phyloP scores from a whole-genome alignment of 2,797 vertebrate species.

The Sebastes jordani region DNA sequence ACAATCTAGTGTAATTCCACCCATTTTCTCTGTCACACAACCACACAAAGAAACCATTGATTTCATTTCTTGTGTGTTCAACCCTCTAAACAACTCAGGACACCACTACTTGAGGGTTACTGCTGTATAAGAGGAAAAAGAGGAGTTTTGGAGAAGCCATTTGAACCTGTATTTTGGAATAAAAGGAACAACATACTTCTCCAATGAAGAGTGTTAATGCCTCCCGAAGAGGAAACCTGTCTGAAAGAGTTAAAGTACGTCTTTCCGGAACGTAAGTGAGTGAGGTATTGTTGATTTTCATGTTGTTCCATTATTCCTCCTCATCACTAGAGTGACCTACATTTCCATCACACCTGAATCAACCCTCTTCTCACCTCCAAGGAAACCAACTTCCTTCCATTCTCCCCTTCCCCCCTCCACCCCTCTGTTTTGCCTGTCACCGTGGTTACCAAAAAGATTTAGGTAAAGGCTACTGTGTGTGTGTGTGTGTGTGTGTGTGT shows the following conservation, averaged over 20 bases:
- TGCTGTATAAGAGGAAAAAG: neutral
- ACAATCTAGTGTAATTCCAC: slow-evolving; percentile 47
- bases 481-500: neutral
- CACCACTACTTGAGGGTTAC: neutral
- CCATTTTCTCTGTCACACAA: slow-evolving; percentile 45
- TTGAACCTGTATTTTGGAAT: neutral
- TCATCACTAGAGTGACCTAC: neutral
- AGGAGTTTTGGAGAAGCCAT: neutral
- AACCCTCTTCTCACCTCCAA: slow-evolving; percentile 20
- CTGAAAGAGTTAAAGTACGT: neutral
- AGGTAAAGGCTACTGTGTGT: slow-evolving; percentile 18
- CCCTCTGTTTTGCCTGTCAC: slow-evolving; percentile 46
- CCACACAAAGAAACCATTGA: slow-evolving; percentile 51
- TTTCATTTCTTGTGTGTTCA: slow-evolving; percentile 46
- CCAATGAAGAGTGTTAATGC: neutral
- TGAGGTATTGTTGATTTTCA: neutral
- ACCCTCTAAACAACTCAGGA: slow-evolving; percentile 25
- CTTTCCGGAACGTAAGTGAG: neutral
- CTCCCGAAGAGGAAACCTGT: neutral
- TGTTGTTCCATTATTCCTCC: neutral
- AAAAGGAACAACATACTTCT: neutral
- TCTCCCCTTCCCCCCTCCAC: fast-evolving
- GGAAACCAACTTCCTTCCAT: slow-evolving; percentile 1
- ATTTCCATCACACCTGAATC: slow-evolving; percentile 50
- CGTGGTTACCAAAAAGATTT: slow-evolving; percentile 51